phyloP scores from a whole-genome alignment of 2,888 invertebrate species.

The Apantesis nais region DNA sequence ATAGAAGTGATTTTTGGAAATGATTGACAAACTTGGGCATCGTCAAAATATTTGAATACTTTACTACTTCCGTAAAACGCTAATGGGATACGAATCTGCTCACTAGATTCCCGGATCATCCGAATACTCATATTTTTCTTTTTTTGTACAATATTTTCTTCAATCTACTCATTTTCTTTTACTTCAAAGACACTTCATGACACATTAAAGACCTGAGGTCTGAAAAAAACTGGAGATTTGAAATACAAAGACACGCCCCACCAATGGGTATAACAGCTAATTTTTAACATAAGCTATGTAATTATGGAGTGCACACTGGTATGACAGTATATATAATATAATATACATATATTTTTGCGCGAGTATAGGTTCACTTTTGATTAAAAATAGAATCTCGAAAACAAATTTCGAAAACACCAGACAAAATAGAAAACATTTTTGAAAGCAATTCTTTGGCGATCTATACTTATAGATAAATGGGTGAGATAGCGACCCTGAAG shows the following conservation, averaged over 20 bases:
- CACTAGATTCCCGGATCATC: neutral
- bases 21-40: neutral
- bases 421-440: constrained; percentile 44
- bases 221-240: neutral
- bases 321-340: neutral
- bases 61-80: neutral
- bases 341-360: too few relatives aligned
- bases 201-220: too few relatives aligned
- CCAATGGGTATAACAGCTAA: neutral
- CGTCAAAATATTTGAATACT: neutral
- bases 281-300: neutral
- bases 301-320: neutral
- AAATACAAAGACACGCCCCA: neutral
- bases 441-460: constrained; percentile 57
- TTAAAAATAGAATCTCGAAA: neutral
- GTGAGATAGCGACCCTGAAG: constrained; percentile 64
- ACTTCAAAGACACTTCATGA: too few relatives aligned
- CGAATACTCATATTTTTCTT: neutral
- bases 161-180: too few relatives aligned
- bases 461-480: constrained; percentile 71
- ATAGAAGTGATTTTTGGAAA: neutral
- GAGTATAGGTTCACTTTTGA: neutral
- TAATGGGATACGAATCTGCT: neutral
- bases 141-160: too few relatives aligned
- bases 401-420: constrained; percentile 7